Base-by-base conservation (phyloP, 2,113 vertebrate genomes). In the Poeciliopsis retropinna region DNA sequence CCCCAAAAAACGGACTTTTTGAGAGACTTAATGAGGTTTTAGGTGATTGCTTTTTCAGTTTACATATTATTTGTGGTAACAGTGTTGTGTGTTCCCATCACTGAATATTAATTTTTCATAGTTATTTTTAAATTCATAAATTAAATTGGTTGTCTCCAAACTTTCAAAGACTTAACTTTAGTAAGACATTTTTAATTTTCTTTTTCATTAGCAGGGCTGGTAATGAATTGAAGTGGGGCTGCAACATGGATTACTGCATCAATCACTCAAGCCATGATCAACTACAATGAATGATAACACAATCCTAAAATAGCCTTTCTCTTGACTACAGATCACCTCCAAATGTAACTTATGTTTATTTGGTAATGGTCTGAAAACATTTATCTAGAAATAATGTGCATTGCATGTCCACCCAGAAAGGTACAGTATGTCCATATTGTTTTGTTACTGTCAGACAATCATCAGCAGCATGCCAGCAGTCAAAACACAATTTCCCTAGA, bases 241-340 rank as follows among this genome's bases (percentile, higher is more conserved):
- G 66, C 44, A 32, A 60, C 68, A 75, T 60, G 79, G 54, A 91
- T 89, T 85, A 83, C 79, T 31, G 51, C 84, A 91, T 91, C 82
- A 90, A 92, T 91, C 89, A 88, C 74, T 66, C 17, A 0, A 64
- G 63, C 87, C 84, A 82, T 84, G 76, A 86, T 84, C 82, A 82
- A 72, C 71, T 80, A 75, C 34, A 84, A 73, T 87, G 89, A 89
- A 85, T 85, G 75, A 89, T 87, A 82, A 88, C 66, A 64, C 66
- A 4, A 37, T 71, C 67, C 72, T 76, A n/a, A 80, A 88, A 86
- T 79, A 73, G 77, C 83, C 77, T 75, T 83, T 54, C 71, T 73
- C 85, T 83, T 82, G 87, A 88, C 89, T 86, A 81, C 54, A 79
- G 80, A 82, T 86, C 75, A 82, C 12, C 78, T 85, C 70, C 47